These are phyloP conservation scores for Amblyornis subalaris DNA, from an alignment of 2,113 vertebrate genomes.

Conservation along the genomic window DNA sequence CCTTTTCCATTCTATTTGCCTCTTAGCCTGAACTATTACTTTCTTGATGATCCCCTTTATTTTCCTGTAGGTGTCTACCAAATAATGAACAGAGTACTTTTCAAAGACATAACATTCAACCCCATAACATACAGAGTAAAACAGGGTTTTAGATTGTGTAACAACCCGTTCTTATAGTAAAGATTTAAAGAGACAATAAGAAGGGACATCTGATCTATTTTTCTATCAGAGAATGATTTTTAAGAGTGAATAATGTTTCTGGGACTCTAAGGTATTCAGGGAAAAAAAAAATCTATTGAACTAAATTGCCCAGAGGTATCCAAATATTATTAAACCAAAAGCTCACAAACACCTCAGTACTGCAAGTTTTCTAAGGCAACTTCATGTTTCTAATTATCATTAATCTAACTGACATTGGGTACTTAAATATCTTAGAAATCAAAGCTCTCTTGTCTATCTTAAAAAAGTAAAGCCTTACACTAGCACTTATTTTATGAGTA, in stretches of 20 bases:
- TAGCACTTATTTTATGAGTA: neutral
- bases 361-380: neutral
- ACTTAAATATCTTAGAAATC: neutral
- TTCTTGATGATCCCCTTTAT: neutral
- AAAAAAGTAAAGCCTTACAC: neutral
- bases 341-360: neutral
- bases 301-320: neutral
- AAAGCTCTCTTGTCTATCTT: neutral
- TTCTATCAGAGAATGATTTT: neutral
- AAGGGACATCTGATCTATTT: slow-evolving; percentile 6
- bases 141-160: neutral
- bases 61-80: neutral
- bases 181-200: neutral
- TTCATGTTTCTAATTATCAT: neutral
- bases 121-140: neutral
- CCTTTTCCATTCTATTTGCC: neutral
- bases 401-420: neutral
- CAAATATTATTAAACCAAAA: neutral
- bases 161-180: neutral
- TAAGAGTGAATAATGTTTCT: neutral
- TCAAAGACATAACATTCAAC: neutral
- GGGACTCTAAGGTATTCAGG: neutral
- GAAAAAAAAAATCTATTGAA: neutral
- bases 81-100: neutral
- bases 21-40: neutral